Evolutionary conservation across 2,113 vertebrate species (phyloP), one percentile per base, ranked within the genome.

Genomic region (Protobothrops mucrosquamatus): DNA sequence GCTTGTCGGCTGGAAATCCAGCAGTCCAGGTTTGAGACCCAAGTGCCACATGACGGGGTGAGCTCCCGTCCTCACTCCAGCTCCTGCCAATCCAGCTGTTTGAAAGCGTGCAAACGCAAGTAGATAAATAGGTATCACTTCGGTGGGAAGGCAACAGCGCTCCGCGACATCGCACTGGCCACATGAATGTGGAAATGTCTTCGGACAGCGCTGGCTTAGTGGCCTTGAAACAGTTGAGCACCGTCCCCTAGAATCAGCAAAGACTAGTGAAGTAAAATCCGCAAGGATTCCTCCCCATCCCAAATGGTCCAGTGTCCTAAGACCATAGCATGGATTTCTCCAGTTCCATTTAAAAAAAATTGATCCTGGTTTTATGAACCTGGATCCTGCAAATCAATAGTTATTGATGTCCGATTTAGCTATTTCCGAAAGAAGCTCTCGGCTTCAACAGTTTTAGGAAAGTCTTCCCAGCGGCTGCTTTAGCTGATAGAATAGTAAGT

Each of bases 401-500:
- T 74, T 74, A 18, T 29, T 7, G 69, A 39, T 34, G n/a, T 74
- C 69, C 69, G 3, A 18, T 34, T 34, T 34, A 74, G 14, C 69
- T 18, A 18, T 34, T 74, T 20, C 6, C 6, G 0, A 34, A 74
- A 34, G 69, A 74, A 74, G n/a, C n/a, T 6, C 69, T 74, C 69
- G 2, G 15, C 14, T 74, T 74, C n/a, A 18, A 18, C 12, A 69
- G 29, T 69, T 69, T n/a, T 34, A 69, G 12, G 4, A 69, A 69
- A 15, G 64, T 2, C 64, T n/a, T 69, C 29, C 64, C 69, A 74
- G 90, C 93, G 93, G 54, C 89, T 57, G 61, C 39, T 89, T 95
- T 89, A 94, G 89, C 52, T 22, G 57, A 87, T 43, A 81, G 91
- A 46, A 64, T 69, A 94, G 96, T 93, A 91, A 94, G 94, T 0